Base-by-base conservation (phyloP, 1,140 invertebrate genomes). In the Drosophila athabasca region DNA sequence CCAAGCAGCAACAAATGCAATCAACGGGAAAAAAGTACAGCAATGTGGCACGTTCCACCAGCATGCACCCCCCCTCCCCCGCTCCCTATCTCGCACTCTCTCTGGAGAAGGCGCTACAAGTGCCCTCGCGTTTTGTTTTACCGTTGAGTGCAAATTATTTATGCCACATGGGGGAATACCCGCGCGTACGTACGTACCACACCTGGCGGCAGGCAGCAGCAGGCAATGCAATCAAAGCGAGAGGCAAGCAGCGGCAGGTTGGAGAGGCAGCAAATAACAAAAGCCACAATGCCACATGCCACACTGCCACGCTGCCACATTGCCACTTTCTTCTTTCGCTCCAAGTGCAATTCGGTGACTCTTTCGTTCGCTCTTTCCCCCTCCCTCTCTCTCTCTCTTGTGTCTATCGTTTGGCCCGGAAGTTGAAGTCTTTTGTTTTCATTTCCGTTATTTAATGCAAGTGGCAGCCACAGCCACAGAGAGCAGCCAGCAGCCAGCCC, bases 361-460 rank as follows among this genome's bases (percentile, higher is more conserved):
- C 76, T 46, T 26, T 75, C 59, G 64, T 41, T 43, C 39, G n/a
- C 57, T 15, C 57, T 52, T 55, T 53, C 50, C n/a, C 50, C 52
- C 45, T 41, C 39, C 4, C 24, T 13, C 19, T 13, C 17, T 62
- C 35, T 31, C 19, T 26, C 48, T 17, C 51, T 48, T 43, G 3
- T 31, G 45, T 39, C 35, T 39, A 39, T 39, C 35, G 35, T 11
- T 13, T 39, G 35, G 11, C 11, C 67, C 82, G 82, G 83, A 87
- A 88, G 83, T 87, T 88, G 67, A 83, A 85, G 78, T 79, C 79
- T 87, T 82, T 87, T 88, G 82, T 87, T 87, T 88, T 87, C 79
- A 88, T 87, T 88, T 88, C 79, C 79, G 82, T 87, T 87, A 79
- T 87, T 87, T 88, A 87, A 87, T 87, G 79, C 83, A 78, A 76